phyloP scores from a whole-genome alignment of 2,797 vertebrate genomes.

The Acropternis orthonyx region DNA sequence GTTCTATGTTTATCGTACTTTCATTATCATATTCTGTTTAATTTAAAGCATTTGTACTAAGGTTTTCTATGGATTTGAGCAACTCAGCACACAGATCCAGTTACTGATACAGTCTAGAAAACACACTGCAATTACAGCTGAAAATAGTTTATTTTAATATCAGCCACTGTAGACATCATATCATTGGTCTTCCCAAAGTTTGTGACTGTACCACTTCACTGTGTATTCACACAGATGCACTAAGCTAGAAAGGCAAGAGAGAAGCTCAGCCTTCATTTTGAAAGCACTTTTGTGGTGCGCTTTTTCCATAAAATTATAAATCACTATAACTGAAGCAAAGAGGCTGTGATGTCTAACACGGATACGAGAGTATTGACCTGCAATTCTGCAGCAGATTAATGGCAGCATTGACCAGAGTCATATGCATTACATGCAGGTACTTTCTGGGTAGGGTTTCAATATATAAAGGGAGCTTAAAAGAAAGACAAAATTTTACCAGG shows the following conservation, averaged over 20 bases:
- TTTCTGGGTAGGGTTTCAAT: background rate
- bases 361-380: background rate
- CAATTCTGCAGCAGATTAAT: background rate
- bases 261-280: background rate
- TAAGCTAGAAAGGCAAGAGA: background rate
- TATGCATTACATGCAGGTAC: background rate
- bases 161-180: background rate
- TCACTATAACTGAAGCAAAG: background rate
- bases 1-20: background rate
- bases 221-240: background rate
- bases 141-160: background rate
- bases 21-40: background rate
- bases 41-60: background rate
- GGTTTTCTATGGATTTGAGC: background rate
- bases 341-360: background rate
- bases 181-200: background rate
- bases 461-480: background rate
- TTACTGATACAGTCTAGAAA: background rate
- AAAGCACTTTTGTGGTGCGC: background rate
- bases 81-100: background rate
- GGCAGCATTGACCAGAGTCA: background rate
- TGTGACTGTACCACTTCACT: background rate
- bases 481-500: background rate
- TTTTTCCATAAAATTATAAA: background rate
- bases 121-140: background rate